Conservation (phyloP, 2,797 vertebrate species). For the Pelodytes ibericus region DNA sequence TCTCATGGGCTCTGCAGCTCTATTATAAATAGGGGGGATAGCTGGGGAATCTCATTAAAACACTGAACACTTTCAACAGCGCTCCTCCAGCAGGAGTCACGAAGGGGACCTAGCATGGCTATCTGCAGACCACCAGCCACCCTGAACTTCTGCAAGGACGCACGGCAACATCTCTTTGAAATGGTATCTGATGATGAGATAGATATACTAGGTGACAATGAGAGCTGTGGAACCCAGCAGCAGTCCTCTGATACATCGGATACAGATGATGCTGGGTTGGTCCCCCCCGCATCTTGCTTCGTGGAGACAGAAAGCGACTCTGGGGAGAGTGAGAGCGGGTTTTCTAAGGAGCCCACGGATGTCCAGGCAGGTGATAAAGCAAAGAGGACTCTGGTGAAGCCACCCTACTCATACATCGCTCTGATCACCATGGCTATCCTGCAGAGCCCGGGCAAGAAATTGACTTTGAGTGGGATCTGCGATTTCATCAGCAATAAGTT, state of each 20-base stretch:
- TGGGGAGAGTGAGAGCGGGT: slow-evolving; percentile 39
- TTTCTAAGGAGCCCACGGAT: background rate
- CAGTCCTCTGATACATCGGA: slow-evolving; percentile 52
- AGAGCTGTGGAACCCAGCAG: slow-evolving; percentile 44
- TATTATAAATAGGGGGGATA: slow-evolving; percentile 1
- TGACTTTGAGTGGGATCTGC: slow-evolving; percentile 88
- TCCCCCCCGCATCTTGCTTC: slow-evolving; percentile 59
- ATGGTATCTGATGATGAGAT: slow-evolving; percentile 67
- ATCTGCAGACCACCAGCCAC: background rate
- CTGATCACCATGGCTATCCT: slow-evolving; percentile 94
- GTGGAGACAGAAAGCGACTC: slow-evolving; percentile 67
- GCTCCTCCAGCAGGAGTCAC: background rate
- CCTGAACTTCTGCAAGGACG: slow-evolving; percentile 20
- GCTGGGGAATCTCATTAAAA: slow-evolving; percentile 6
- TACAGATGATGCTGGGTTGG: slow-evolving; percentile 55
- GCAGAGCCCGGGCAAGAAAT: slow-evolving; percentile 84
- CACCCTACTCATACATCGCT: slow-evolving; percentile 90
- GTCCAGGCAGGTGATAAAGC: slow-evolving; percentile 12
- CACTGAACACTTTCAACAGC: background rate
- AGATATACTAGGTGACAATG: slow-evolving; percentile 71
- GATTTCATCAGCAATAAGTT: slow-evolving; percentile 92
- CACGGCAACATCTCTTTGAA: slow-evolving; percentile 20
- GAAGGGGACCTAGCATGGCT: background rate
- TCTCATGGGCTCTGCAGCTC: background rate
- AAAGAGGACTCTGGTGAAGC: slow-evolving; percentile 76